Base-by-base conservation (phyloP, 1,140 invertebrate species). In the Theocolax elegans region DNA sequence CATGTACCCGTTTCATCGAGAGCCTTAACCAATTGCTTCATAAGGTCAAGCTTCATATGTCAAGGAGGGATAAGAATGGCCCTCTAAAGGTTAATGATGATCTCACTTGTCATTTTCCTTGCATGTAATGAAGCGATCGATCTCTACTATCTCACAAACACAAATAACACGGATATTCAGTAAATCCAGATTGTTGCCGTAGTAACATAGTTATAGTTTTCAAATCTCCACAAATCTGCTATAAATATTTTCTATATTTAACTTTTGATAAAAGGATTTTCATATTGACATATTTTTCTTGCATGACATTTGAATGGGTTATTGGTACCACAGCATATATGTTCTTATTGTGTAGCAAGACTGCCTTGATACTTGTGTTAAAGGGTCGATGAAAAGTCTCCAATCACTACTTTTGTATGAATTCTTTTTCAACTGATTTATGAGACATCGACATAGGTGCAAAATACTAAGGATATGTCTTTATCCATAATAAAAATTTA, bases 71-170 rank as follows among this genome's bases (percentile, higher is more conserved):
- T n/a, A n/a, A n/a, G n/a, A n/a, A n/a, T n/a, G n/a, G n/a, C n/a
- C n/a, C n/a, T 46, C 73, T 53, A 44, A 49, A 19, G 27, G 7
- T 12, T 27, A 72, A 49, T 29, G 42, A 29, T 65, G 21, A 44
- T 69, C 64, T 72, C 67, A 25, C 35, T 62, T 74, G 69, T 75
- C 76, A 83, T 59, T 76, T 68, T 72, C 77, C 74, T 65, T 76
- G 78, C 21, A 56, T 71, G 71, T 80, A 83, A 71, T 83, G 81
- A 44, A 74, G 56, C 38, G 63, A 17, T 64, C 60, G 76, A 71
- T 75, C 77, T 65, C 81, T 73, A 72, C 80, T 86, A 71, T 83
- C 76, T 76, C 81, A 83, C 67, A 78, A 70, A 72, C 77, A 83
- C 19, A 85, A 65, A 75, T 76, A 83, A 67, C 81, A 84, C 46